Conservation (phyloP, 1,140 invertebrate species). For the Anadara kagoshimensis region DNA sequence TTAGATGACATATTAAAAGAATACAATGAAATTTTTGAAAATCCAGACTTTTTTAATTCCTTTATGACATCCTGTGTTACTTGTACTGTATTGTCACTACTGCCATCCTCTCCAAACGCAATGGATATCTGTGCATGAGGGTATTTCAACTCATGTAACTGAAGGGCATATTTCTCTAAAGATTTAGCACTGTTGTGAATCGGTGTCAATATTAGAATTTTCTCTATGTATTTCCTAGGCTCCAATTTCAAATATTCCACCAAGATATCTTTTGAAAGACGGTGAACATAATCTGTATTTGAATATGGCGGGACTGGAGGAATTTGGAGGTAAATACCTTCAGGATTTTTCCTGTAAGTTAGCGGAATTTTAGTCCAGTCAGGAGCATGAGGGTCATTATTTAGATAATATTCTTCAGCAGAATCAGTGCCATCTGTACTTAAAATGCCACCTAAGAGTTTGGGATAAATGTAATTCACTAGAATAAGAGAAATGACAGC, state of each 20-base stretch:
- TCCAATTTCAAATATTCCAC: constrained; percentile 43
- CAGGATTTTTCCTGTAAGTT: constrained; percentile 21
- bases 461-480: no score
- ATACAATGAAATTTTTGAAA: constrained; percentile 43
- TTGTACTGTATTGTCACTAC: constrained; percentile 57
- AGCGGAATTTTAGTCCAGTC: constrained; percentile 2
- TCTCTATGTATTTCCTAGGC: constrained; percentile 19
- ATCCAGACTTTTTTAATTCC: constrained; percentile 51
- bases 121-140: constrained; percentile 63
- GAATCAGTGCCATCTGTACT: background rate
- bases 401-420: constrained; percentile 3
- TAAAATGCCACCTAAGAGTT: background rate
- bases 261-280: constrained; percentile 41
- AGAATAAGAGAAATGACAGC: background rate
- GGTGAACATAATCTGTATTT: constrained; percentile 47
- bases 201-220: constrained; percentile 66
- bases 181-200: constrained; percentile 58
- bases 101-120: constrained; percentile 67
- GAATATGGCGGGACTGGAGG: constrained; percentile 55
- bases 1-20: constrained; percentile 55
- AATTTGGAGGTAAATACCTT: constrained; percentile 31
- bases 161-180: constrained; percentile 46
- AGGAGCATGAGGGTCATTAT: constrained; percentile 6
- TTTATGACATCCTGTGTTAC: constrained; percentile 42
- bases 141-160: constrained; percentile 60